Base-by-base conservation (phyloP, 2,113 vertebrate species). In the Syngnathoides biaculeatus region DNA sequence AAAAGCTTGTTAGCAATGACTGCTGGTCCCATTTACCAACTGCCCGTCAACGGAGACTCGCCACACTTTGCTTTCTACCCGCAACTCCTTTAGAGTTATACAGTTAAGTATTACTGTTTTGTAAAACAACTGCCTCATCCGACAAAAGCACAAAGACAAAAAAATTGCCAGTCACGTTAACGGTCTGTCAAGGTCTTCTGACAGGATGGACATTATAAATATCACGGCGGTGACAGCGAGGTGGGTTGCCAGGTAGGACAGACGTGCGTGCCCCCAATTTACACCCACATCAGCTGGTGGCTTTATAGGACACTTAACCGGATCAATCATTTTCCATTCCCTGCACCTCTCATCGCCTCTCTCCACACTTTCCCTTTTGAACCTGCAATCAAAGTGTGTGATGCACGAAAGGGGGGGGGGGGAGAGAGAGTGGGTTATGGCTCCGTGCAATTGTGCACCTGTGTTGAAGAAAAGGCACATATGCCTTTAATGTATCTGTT, bases 261-360 rank as follows among this genome's bases (percentile, higher is more conserved):
- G 82, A 88, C 78, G 73, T 70, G 73, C 64, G 48, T 71, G 74
- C 65, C 58, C 77, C 35, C 83, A 78, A 83, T 86, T 88, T 88
- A 85, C 84, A 88, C 84, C 78, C 82, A 52, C 81, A 87, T 88
- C 86, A 86, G 86, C 84, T 85, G 85, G 75, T 71, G 86, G 89
- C 75, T 80, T 87, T 88, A 90, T 81, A 67, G 60, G 79, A 85
- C 79, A 83, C 84, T 88, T 85, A 89, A 88, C 80, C 63, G 73
- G 87, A 90, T 88, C 89, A 89, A 89, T 89, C 82, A 86, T 88
- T 90, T 90, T 89, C 89, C 89, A 87, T 78, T 90, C 79, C 70
- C 79, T 65, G 40, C 72, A 72, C 68, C 71, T 71, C 78, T 84
- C 83, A 81, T 84, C 84, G 83, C 72, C 79, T 87, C 83, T 82